Percentiles rank a stretch among this genome's conserved stretches.
These are phyloP conservation scores for Chrysomela aeneicollis DNA, from an alignment of 2,888 invertebrate species.

Conservation along the genomic window DNA sequence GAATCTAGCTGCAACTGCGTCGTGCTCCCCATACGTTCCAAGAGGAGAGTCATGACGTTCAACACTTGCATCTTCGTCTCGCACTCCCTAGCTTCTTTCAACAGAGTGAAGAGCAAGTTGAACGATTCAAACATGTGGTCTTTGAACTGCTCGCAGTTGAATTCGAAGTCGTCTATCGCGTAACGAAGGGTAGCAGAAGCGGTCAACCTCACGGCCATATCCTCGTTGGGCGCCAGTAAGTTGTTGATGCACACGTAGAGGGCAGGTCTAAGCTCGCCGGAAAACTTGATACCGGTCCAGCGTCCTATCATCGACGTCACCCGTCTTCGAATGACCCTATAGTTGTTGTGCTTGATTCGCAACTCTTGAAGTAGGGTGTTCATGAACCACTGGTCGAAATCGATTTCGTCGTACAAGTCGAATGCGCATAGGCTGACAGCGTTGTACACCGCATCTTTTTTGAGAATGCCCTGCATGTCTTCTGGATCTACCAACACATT, in stretches of 20 bases:
- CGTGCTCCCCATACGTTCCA: slow-evolving; percentile 82
- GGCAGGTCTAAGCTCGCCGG: slow-evolving; percentile 78
- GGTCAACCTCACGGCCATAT: slow-evolving; percentile 87
- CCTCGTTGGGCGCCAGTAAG: slow-evolving; percentile 74
- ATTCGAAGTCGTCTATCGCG: slow-evolving; percentile 92
- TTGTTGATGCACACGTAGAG: slow-evolving; percentile 82
- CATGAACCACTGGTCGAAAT: slow-evolving; percentile 93
- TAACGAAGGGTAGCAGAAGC: slow-evolving; percentile 85
- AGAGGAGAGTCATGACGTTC: slow-evolving; percentile 87
- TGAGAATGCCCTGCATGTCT: slow-evolving; percentile 80
- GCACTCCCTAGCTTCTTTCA: slow-evolving; percentile 72
- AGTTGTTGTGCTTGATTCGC: slow-evolving; percentile 81
- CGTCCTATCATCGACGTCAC: slow-evolving; percentile 85
- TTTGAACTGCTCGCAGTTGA: slow-evolving; percentile 84
- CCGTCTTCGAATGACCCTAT: slow-evolving; percentile 82
- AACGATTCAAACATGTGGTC: slow-evolving; percentile 84
- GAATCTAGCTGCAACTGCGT: slow-evolving; percentile 75
- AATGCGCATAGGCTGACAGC: slow-evolving; percentile 89
- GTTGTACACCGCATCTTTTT: slow-evolving; percentile 93
- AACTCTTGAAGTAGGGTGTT: slow-evolving; percentile 83
- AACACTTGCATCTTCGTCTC: slow-evolving; percentile 82
- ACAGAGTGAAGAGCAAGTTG: slow-evolving; percentile 79
- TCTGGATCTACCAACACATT: slow-evolving; percentile 72
- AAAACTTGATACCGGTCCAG: slow-evolving; percentile 86
- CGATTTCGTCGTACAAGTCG: slow-evolving; percentile 90